Evolutionary conservation across 2,797 vertebrate genomes (phyloP), one percentile per base, ranked within the genome.

Genomic region (Sciurus carolinensis): DNA sequence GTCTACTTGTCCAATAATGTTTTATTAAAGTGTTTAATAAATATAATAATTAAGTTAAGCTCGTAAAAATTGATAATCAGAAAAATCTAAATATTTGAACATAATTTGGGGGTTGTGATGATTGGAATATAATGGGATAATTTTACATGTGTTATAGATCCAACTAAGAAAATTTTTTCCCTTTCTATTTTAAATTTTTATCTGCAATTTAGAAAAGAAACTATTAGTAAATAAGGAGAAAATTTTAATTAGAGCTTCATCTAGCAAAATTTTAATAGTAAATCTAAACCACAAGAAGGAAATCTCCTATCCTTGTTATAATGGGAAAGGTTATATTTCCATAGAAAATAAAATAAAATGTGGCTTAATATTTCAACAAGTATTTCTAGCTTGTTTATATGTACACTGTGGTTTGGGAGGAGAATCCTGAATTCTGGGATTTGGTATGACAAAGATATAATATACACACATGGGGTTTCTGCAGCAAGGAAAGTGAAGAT

Each of bases 211-310:
- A 50, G 85, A 91, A 97, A 86, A 54, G 7, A 0, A 59, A 22
- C 83, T 92, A 28, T 18, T 10, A 88, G 10, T 73, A 36, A 73
- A 0, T 72, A 3, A 82, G 76, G 94, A 72, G 77, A 90, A 5
- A 30, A 18, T 33, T 87, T 77, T 88, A 64, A 87, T 54, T 7
- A 86, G 26, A 95, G 26, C n/a, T 80, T 5, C 1, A 18, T 0
- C 52, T 75, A 96, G 1, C 10, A 69, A 77, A n/a, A 77, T 87
- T 95, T 89, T 66, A 80, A 39, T 42, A 89, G 8, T 33, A 87
- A 87, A 57, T 47, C 18, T 24, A 52, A 93, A 50, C 10, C 20
- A 18, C 52, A 69, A 52, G 26, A 89, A 75, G 47, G 30, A 57
- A 1, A 57, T 96, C 91, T 71, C 52, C 42, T 50, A 17, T 80